phyloP scores from a whole-genome alignment of 2,797 vertebrate genomes.

The Galaxias olidus region DNA sequence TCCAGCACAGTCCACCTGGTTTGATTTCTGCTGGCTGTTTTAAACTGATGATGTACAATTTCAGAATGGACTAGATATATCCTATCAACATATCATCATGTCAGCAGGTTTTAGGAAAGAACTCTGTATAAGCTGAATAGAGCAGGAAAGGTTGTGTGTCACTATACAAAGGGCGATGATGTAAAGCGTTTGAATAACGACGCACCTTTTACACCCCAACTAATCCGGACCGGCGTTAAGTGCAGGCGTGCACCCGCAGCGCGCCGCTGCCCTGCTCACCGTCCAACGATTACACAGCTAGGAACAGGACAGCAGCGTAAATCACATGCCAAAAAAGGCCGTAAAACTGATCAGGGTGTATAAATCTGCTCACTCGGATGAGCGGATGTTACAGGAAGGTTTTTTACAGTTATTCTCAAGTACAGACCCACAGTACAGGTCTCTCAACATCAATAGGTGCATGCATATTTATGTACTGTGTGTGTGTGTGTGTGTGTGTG shows the following conservation, averaged over 20 bases:
- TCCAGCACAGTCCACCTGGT: too few relatives aligned
- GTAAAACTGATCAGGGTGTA: conserved; percentile 35
- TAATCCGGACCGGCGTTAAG: conserved; percentile 35
- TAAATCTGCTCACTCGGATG: conserved; percentile 37
- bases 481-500: neutral
- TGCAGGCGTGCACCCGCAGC: conserved; percentile 23
- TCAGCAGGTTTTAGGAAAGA: neutral
- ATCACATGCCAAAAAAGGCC: conserved; percentile 37
- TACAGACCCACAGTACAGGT: neutral
- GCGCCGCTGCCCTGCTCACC: conserved; percentile 35
- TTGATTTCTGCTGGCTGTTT: too few relatives aligned
- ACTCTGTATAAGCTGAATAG: neutral
- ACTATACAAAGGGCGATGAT: conserved; percentile 22
- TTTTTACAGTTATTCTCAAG: conserved; percentile 14
- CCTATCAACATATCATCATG: neutral
- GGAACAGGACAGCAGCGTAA: conserved; percentile 37
- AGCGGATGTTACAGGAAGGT: conserved; percentile 10
- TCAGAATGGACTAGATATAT: too few relatives aligned
- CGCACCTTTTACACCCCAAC: conserved; percentile 32
- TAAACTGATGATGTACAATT: too few relatives aligned
- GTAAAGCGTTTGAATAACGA: conserved; percentile 34
- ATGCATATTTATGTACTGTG: neutral
- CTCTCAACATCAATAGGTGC: neutral
- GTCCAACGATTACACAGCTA: conserved; percentile 41
- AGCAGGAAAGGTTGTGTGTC: neutral